Evolutionary conservation across 2,113 vertebrate genomes (phyloP).

Genomic region (Poeciliopsis prolifica): DNA sequence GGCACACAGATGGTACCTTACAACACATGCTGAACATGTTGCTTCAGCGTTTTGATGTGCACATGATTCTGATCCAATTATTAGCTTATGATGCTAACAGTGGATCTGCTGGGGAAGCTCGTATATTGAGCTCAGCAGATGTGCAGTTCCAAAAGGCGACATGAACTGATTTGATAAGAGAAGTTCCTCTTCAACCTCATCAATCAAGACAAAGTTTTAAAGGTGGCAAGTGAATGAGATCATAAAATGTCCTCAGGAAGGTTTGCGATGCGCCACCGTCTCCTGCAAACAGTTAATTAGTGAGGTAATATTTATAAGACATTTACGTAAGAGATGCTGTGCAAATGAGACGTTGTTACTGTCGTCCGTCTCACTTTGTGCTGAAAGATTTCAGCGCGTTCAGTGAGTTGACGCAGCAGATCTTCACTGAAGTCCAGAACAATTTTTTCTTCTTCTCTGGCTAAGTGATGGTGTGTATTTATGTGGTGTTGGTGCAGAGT

Average conservation of each 20-base stretch:
- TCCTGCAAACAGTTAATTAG: background rate
- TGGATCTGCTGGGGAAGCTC: no score
- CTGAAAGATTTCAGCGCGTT: background rate
- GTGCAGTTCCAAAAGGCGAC: no score
- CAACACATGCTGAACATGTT: no score
- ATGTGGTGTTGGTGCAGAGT: conserved; percentile 17
- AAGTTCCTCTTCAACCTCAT: no score
- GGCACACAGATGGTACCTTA: no score
- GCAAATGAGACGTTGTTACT: background rate
- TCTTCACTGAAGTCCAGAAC: background rate
- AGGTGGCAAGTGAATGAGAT: background rate
- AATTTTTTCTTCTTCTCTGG: background rate
- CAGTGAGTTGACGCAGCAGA: background rate
- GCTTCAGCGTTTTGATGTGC: no score
- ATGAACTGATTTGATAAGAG: no score
- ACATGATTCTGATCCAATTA: no score
- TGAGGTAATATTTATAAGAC: background rate
- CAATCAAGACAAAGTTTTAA: background rate
- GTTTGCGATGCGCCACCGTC: no score
- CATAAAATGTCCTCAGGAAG: no score
- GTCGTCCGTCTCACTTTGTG: background rate
- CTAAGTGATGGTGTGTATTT: conserved; percentile 10
- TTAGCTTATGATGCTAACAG: no score
- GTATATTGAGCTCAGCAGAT: no score
- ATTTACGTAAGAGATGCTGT: background rate